Evolutionary conservation across 2,888 invertebrate genomes (phyloP), one percentile per base, ranked within the genome.

Genomic region (Aproaerema taeniolella): DNA sequence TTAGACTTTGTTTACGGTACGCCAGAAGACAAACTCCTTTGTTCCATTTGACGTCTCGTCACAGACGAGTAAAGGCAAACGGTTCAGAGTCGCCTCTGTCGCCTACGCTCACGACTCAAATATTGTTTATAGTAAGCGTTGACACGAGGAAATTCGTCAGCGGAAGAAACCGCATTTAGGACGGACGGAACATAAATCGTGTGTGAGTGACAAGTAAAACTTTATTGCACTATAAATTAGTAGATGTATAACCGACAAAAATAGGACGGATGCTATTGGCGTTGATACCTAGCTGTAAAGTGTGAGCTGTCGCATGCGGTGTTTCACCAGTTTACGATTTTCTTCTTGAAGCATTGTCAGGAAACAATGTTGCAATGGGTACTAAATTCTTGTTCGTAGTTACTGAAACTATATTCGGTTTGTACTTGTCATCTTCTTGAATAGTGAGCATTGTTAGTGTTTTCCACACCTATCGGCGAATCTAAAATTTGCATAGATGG

Each of bases 91-190:
- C 64, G 69, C 62, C 66, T 68, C 60, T 70, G 75, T 78, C 76
- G 71, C 71, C 66, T 68, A 61, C 67, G 63, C 58, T 47, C 52
- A 56, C 51, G 64, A 58, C 52, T 61, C 62, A 56, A 48, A 60
- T 64, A 61, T 66, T 69, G 64, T 69, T 69, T 75, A 68, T 67
- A 66, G 66, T 61, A 63, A 53, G 62, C 70, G 80, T 76, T 80
- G 83, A 82, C 82, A 81, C 63, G 75, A 78, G 83, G 76, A 77
- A 82, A 78, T 71, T 77, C 71, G 76, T 73, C 75, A 73, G 75
- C 77, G 78, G 82, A 81, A 78, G 83, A 81, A 75, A 81, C 81
- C 79, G 59, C 85, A 86, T 85, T 75, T 68, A 72, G 83, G 79
- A 71, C 83, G 77, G 62, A 58, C 68, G 55, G 59, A 46, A 58